phyloP scores from a whole-genome alignment of 1,140 invertebrate genomes.

The Macrotrachela quadricornifera region DNA sequence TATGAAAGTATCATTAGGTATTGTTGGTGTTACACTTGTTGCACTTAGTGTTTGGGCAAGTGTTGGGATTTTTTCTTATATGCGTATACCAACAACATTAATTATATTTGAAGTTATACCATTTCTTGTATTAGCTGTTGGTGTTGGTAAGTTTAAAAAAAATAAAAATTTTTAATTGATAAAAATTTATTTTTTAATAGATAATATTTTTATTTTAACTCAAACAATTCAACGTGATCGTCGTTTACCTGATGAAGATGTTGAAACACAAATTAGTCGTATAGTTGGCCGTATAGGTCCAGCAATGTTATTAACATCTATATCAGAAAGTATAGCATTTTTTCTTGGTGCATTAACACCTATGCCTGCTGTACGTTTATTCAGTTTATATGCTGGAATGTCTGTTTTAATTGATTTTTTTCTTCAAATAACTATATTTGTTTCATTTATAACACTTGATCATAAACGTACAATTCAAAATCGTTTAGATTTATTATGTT shows the following conservation, averaged over 20 bases:
- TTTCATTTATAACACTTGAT: slow-evolving; percentile 70
- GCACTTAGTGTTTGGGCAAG: slow-evolving; percentile 52
- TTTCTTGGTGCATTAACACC: slow-evolving; percentile 59
- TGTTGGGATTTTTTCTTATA: slow-evolving; percentile 60
- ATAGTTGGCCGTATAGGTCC: slow-evolving; percentile 59
- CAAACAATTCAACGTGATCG: slow-evolving; percentile 36
- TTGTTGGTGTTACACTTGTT: slow-evolving; percentile 61
- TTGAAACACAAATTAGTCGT: slow-evolving; percentile 56
- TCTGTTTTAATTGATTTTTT: slow-evolving; percentile 83
- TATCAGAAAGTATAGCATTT: slow-evolving; percentile 65
- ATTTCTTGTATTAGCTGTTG: slow-evolving; percentile 69
- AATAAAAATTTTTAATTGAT: too few species aligned
- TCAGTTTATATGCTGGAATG: slow-evolving; percentile 83
- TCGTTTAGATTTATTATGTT: slow-evolving; percentile 52
- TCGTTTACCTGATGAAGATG: slow-evolving; percentile 40
- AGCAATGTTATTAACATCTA: slow-evolving; percentile 60
- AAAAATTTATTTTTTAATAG: slow-evolving; percentile 26
- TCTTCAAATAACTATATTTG: slow-evolving; percentile 86
- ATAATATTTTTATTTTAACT: slow-evolving; percentile 82
- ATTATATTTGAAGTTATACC: slow-evolving; percentile 80
- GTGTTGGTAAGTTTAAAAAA: slow-evolving; percentile 37
- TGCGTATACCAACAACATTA: slow-evolving; percentile 51
- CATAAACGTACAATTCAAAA: slow-evolving; percentile 43
- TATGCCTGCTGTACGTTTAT: slow-evolving; percentile 90
- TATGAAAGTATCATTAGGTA: slow-evolving; percentile 56